Conservation (phyloP, 1,140 invertebrate species). For the Rhizoglyphus robini region DNA sequence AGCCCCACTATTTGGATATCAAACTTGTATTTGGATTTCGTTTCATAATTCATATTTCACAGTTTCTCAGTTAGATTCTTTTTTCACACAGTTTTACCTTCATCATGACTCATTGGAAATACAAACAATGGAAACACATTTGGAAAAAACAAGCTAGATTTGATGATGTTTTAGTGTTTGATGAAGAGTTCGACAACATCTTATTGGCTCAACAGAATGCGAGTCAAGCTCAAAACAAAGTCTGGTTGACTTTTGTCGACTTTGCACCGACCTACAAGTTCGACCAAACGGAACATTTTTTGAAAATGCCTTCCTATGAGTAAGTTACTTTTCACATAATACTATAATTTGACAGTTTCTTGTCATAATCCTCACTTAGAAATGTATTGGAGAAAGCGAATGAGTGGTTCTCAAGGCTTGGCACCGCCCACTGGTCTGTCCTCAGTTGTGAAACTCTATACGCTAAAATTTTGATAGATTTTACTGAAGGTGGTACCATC, state of each 20-base stretch:
- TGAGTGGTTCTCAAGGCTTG: not conserved
- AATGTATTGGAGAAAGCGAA: not conserved
- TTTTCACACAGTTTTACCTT: no score
- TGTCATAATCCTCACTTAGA: not conserved
- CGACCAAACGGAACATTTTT: not conserved
- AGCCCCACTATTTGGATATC: no score
- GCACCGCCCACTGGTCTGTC: not conserved
- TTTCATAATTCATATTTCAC: no score
- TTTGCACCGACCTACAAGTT: not conserved
- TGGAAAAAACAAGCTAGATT: not conserved
- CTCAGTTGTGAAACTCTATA: conserved; percentile 6
- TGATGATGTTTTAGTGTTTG: conserved; percentile 6
- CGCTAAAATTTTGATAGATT: not conserved
- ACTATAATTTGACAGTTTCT: no score
- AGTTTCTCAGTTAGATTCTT: no score
- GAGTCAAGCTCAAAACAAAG: not conserved
- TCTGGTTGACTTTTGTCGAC: conserved; percentile 8
- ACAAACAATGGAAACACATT: not conserved
- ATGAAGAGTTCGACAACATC: not conserved
- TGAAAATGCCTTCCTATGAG: not conserved
- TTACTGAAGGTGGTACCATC: conserved; percentile 1
- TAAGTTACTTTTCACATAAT: not conserved
- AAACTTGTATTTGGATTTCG: no score
- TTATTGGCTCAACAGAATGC: not conserved
- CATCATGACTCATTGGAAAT: not conserved